These are phyloP conservation scores for Chaitophorus viminalis DNA, from an alignment of 2,888 invertebrate genomes.

Conservation along the genomic window DNA sequence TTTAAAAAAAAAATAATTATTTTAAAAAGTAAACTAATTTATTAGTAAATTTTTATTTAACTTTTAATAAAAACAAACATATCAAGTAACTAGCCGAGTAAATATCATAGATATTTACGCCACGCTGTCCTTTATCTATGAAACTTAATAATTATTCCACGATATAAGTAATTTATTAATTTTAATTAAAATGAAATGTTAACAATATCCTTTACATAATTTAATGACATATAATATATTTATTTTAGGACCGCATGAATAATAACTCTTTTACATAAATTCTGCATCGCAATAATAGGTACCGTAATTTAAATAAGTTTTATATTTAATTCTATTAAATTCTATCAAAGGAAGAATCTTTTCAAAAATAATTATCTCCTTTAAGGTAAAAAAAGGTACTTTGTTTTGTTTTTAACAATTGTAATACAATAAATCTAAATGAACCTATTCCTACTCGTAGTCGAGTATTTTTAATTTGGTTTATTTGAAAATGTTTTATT, in stretches of 20 bases:
- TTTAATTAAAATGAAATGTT: conserved; percentile 15
- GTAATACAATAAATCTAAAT: neutral
- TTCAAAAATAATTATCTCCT: neutral
- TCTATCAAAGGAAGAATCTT: too few relatives aligned
- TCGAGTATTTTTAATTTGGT: neutral
- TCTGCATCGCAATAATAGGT: neutral
- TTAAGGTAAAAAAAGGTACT: neutral
- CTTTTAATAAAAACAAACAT: neutral
- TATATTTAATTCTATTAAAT: neutral
- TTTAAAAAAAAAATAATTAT: neutral
- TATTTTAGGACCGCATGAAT: neutral
- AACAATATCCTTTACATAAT: neutral
- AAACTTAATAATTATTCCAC: neutral
- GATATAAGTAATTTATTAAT: neutral
- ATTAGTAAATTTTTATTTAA: neutral
- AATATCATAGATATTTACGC: neutral
- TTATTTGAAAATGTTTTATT: neutral
- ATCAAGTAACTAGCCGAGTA: neutral
- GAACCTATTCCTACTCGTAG: neutral
- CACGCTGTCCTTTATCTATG: neutral
- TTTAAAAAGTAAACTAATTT: neutral
- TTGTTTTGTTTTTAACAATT: neutral
- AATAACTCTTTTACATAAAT: neutral
- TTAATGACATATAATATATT: neutral
- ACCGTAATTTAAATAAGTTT: conserved; percentile 7